phyloP scores from a whole-genome alignment of 2,797 vertebrate genomes.

The Trachops cirrhosus region DNA sequence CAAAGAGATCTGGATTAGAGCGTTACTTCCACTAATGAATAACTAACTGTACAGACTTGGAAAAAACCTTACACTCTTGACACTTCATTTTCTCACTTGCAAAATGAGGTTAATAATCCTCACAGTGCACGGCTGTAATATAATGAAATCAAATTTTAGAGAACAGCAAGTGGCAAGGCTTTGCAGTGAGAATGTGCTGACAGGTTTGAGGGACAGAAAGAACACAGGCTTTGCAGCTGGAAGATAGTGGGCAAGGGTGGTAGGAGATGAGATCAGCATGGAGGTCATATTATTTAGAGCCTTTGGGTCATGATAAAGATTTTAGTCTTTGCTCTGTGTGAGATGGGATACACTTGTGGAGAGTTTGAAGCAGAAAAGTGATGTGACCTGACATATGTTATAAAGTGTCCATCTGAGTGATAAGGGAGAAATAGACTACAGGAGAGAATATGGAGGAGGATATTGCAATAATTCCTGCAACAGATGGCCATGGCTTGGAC shows the following conservation, averaged over 20 bases:
- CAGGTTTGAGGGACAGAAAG: not conserved
- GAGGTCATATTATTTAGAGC: not conserved
- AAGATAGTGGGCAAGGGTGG: not conserved
- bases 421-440: not conserved
- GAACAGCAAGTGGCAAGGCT: not conserved
- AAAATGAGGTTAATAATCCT: not conserved
- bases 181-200: not conserved
- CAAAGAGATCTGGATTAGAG: not conserved
- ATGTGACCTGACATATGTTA: not conserved
- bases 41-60: not conserved
- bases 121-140: not conserved
- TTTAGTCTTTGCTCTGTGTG: not conserved
- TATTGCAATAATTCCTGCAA: not conserved
- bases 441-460: not conserved
- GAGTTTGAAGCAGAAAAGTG: not conserved
- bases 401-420: not conserved
- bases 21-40: not conserved
- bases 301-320: not conserved
- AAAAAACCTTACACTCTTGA: not conserved
- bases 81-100: not conserved
- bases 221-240: not conserved
- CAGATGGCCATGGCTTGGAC: not conserved
- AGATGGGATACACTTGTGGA: not conserved
- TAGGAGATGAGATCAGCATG: not conserved
- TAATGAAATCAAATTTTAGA: not conserved